Evolutionary conservation across 1,140 invertebrate species (phyloP), one percentile per base, ranked within the genome.

Genomic region (Meloidogyne hapla): DNA sequence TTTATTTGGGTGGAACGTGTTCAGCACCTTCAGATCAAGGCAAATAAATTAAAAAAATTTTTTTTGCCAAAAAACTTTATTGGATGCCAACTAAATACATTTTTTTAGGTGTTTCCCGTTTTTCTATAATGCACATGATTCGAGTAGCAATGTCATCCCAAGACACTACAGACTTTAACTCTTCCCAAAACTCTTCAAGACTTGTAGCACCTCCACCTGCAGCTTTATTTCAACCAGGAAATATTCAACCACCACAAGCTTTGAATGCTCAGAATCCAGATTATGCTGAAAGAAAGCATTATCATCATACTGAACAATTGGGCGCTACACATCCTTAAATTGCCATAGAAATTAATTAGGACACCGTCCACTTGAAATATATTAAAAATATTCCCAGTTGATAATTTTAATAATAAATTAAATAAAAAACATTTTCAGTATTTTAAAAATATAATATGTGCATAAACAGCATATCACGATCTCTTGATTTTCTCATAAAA

Each of bases 191-290:
- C 18, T 94, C 94, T 80, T 93, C 95, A 84, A 93, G 95, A 87
- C 92, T 95, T 81, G 18, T 68, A 25, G 21, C 42, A 42, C 0
- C 91, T 92, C 12, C 92, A 93, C 84, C 92, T 93, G 40, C 26
- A 23, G 69, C 64, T 6, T 48, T 76, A 18, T 69, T 76, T 26
- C 38, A 68, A 28, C 65, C 65, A 71, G 69, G 67, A 1, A 91
- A 93, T 83, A 90, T 94, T 25, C 91, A 91, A 80, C 92, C 93
- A 23, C 91, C 93, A 67, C 93, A 94, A 86, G 48, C 48, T 56
- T 89, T 96, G 26, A 98, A 94, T 78, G 94, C 96, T 84, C 93
- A 96, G 83, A 96, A 96, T 88, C 92, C 93, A 88, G 95, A 98
- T 88, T 98, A 96, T 88, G 91, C 93, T 1, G 92, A 92, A 45